These are phyloP conservation scores for Pelosia muscerda DNA, from an alignment of 2,888 invertebrate species.

Conservation along the genomic window DNA sequence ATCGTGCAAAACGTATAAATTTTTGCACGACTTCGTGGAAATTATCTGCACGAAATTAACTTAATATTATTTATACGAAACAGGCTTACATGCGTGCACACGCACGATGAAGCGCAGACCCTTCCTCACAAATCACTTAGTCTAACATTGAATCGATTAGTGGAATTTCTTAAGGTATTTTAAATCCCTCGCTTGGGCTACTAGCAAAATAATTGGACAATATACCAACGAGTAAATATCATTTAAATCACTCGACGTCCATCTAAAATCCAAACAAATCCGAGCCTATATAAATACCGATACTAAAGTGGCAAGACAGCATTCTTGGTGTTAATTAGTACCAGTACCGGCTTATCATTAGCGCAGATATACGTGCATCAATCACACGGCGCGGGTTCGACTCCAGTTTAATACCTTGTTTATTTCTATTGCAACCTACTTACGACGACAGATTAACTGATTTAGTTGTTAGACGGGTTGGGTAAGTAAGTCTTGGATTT, in stretches of 20 bases:
- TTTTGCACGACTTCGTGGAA: too few relatives aligned
- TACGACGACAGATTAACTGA: constrained; percentile 49
- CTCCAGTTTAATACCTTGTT: constrained; percentile 35
- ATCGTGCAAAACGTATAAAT: too few relatives aligned
- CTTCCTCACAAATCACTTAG: not conserved
- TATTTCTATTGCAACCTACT: constrained; percentile 49
- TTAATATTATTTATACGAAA: too few relatives aligned
- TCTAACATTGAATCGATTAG: not conserved
- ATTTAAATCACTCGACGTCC: constrained; percentile 10
- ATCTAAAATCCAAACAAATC: constrained; percentile 16
- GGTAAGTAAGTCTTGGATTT: constrained; percentile 3
- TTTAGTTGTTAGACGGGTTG: constrained; percentile 38
- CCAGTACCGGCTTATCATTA: constrained; percentile 35
- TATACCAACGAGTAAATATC: not conserved
- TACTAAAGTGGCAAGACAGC: constrained; percentile 23
- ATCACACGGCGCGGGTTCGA: constrained; percentile 31
- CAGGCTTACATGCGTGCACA: too few relatives aligned
- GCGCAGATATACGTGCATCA: constrained; percentile 38
- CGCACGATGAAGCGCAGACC: too few relatives aligned
- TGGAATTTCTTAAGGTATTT: not conserved
- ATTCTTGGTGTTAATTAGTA: constrained; percentile 40
- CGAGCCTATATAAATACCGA: constrained; percentile 20
- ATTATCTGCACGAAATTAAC: too few relatives aligned
- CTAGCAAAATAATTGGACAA: constrained; percentile 2
- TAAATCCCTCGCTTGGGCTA: not conserved